These are phyloP conservation scores for Macrocentrus cingulum DNA, from an alignment of 1,140 invertebrate species.

Conservation along the genomic window DNA sequence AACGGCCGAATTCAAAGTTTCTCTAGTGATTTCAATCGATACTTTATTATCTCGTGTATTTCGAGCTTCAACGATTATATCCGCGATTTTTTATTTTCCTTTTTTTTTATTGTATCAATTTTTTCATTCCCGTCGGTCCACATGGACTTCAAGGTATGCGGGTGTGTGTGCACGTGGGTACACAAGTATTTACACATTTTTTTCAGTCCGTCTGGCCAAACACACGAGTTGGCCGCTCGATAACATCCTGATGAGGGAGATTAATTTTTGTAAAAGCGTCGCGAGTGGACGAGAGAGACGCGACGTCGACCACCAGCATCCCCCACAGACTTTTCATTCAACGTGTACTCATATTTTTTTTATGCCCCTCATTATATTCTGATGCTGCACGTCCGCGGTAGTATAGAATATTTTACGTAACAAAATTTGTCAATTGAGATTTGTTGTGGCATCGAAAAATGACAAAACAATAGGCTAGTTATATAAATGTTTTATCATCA, in stretches of 20 bases:
- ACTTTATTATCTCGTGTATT: slow-evolving; percentile 20
- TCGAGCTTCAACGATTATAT: slow-evolving; percentile 20
- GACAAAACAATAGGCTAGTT: too few species aligned
- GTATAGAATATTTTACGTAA: too few species aligned
- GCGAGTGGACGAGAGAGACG: slow-evolving; percentile 13
- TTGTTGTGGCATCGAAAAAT: too few species aligned
- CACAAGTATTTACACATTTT: too few species aligned
- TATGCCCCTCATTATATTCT: too few species aligned
- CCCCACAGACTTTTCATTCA: slow-evolving; percentile 14
- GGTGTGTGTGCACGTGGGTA: too few species aligned
- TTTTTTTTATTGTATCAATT: slow-evolving; percentile 19
- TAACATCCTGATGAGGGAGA: slow-evolving; percentile 28
- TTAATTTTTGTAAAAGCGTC: slow-evolving; percentile 27
- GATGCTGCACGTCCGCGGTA: too few species aligned
- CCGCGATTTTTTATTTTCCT: slow-evolving; percentile 7
- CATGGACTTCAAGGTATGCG: background rate
- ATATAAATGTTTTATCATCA: too few species aligned
- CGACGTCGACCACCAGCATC: background rate
- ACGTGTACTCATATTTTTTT: background rate
- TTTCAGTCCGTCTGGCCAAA: slow-evolving; percentile 21
- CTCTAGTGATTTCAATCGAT: slow-evolving; percentile 19
- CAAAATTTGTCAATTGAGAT: too few species aligned
- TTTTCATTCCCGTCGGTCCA: slow-evolving; percentile 19
- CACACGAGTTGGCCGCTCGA: slow-evolving; percentile 17
- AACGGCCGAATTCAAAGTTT: background rate